phyloP scores from a whole-genome alignment of 2,888 invertebrate genomes.

The Sesamia inferens region DNA sequence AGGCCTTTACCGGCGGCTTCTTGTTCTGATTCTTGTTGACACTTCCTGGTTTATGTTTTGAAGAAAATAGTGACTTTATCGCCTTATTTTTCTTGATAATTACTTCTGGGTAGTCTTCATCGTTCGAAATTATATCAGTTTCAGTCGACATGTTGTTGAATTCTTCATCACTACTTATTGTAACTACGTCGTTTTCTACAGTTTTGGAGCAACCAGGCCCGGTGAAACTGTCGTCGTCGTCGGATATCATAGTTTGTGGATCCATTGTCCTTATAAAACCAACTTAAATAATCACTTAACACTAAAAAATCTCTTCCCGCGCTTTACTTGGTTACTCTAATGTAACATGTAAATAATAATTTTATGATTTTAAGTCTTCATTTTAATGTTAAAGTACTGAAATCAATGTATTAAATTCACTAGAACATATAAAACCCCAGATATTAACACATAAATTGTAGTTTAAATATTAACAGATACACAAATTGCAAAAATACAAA shows the following conservation, averaged over 20 bases:
- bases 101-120: constrained; percentile 49
- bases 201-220: constrained; percentile 46
- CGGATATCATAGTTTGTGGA: constrained; percentile 70
- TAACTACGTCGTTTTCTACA: constrained; percentile 12
- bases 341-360: neutral
- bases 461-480: neutral
- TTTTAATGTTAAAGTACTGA: neutral
- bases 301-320: constrained; percentile 46
- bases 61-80: constrained; percentile 53
- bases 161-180: constrained; percentile 50
- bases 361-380: neutral
- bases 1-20: constrained; percentile 28
- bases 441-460: neutral
- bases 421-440: neutral
- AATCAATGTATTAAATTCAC: neutral
- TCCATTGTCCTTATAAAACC: constrained; percentile 25
- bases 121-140: constrained; percentile 30
- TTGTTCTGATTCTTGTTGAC: constrained; percentile 25
- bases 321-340: constrained; percentile 24
- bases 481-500: constrained; percentile 19
- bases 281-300: neutral
- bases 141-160: constrained; percentile 27
- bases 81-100: constrained; percentile 42
- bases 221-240: constrained; percentile 76
- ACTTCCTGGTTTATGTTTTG: constrained; percentile 27